Evolutionary conservation across 2,888 invertebrate genomes (phyloP), one percentile per base, ranked within the genome.

Genomic region (Girardia tigrina): DNA sequence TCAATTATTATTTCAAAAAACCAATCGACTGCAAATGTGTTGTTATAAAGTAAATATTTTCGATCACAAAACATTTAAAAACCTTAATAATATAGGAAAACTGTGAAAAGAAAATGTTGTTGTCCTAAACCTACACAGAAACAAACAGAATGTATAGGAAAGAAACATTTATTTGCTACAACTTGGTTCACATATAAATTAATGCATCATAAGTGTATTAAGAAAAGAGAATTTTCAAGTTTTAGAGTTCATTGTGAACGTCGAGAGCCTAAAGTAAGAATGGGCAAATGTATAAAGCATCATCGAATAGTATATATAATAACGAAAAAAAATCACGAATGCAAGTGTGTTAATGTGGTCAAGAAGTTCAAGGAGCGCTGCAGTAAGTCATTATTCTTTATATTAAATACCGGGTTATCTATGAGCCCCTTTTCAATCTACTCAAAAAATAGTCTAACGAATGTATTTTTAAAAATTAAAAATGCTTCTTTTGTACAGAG

Each of bases 81-180:
- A 26, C 4, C 28, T n/a, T 72, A 27, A 6, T 16, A 23, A 8
- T 56, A 56, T 56, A 74, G 74, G n/a, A 36, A 74, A 74, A 70
- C 28, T 16, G 27, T 56, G 1, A 42, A 69, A 28, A 56, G 23
- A 26, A 42, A 74, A 26, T 74, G 74, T 23, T 74, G 74, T 23
- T 74, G 74, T 23, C 74, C 74, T 20, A 74, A 74, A 74, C 74
- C 74, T 12, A 74, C 26, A 23, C 42, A 74, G 28, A 26, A 20
- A 28, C 16, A 69, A 74, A 42, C 74, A 2, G 26, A 8, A 20
- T 74, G 74, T 29, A n/a, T 56, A n/a, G 20, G 12, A 14, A 26
- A 74, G 6, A 71, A 42, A 4, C 23, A 74, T 56, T 20, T 28
- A 2, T 26, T 74, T 14, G 8, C 69, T 1, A 74, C 74, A 1